Conservation (phyloP, 2,797 vertebrate species). For the Tangara arthus region DNA sequence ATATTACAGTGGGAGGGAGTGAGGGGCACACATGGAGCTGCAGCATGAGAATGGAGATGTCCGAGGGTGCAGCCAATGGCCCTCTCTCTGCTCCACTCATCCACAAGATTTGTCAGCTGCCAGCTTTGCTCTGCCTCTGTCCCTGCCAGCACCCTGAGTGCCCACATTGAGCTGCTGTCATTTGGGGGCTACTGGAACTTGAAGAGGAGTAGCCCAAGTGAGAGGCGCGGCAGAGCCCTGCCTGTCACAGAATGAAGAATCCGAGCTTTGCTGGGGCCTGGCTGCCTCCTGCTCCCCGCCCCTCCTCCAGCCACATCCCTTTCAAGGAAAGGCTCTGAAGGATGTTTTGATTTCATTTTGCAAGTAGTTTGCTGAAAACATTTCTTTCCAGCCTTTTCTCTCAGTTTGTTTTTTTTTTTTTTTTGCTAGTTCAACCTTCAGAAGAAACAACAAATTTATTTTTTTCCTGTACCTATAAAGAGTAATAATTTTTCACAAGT, state of each 20-base stretch:
- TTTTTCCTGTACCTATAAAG: background rate
- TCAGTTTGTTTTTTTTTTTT: constrained; percentile 35
- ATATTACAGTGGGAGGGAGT: background rate
- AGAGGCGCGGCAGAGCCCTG: background rate
- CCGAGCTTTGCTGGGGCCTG: background rate
- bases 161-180: background rate
- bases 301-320: background rate
- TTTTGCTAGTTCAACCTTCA: constrained; percentile 7
- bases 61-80: background rate
- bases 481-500: constrained; percentile 28
- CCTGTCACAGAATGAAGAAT: background rate
- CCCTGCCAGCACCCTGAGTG: fast-evolving
- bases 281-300: background rate
- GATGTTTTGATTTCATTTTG: constrained; percentile 24
- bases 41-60: fast-evolving
- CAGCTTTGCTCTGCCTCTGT: background rate
- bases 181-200: background rate
- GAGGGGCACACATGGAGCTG: background rate
- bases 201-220: background rate
- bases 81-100: background rate
- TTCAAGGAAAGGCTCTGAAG: constrained; percentile 12
- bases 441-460: background rate
- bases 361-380: constrained; percentile 12
- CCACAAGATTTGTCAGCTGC: background rate
- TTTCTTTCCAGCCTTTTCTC: constrained; percentile 24